Base-by-base conservation (phyloP, 2,113 vertebrate genomes). In the Benitochromis conjunctus region DNA sequence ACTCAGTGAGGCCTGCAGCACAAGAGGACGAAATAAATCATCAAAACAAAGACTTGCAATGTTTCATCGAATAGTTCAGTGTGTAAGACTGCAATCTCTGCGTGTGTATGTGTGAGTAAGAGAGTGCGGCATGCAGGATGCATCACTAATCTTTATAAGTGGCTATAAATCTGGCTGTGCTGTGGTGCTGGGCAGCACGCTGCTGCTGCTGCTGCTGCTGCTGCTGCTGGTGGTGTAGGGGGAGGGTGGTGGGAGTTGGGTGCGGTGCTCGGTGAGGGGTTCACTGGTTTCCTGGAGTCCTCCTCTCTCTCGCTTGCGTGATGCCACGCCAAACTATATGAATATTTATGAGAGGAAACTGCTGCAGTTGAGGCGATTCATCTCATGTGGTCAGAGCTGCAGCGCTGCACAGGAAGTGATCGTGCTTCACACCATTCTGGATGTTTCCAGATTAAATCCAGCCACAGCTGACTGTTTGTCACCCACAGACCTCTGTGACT, bases 111-210 rank as follows among this genome's bases (percentile, higher is more conserved):
- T 38, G 53, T 62, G 79, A 46, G 69, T 29, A 38, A 53, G 78
- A 41, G 76, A 66, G 79, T 12, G 81, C 66, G 79, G 85, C 78
- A 90, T 82, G 90, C 84, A 60, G 56, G 86, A 91, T 21, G 91
- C 89, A 83, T 90, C 89, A 76, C 90, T 94, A 92, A 92, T 94
- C 93, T 91, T 86, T 90, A 92, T 89, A 91, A 93, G 93, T 92
- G 91, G 89, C 89, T 62, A 91, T 92, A 94, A 94, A 93, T 93
- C 88, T 86, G 83, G 80, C 88, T 46, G 41, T n/a, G 83, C 88
- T 78, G 86, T 76, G 31, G 76, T 16, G 62, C 54, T 48, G 84
- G 84, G 87, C 51, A n/a, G 80, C n/a, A 4, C 60, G 14, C 79
- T 85, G 86, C 77, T 53, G 71, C 46, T 60, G 55, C 24, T 83